Base-by-base conservation (phyloP, 2,888 invertebrate genomes). In the Notodonta ziczac region DNA sequence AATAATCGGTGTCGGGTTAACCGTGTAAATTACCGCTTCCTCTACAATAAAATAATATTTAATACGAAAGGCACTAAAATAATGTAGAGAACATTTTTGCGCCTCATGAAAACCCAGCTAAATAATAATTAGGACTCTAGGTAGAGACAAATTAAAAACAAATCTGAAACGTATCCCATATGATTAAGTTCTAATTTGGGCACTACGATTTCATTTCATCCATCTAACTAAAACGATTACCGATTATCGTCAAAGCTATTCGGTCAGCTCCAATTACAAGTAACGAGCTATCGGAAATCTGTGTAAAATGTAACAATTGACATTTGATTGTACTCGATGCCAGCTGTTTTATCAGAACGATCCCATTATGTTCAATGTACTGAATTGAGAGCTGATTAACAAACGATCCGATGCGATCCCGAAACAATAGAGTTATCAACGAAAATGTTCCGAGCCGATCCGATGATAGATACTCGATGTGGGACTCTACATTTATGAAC, bases 291-390 rank as follows among this genome's bases (percentile, higher is more conserved):
- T 73, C 65, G 67, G 66, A 69, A 74, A 72, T 61, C 72, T 71
- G 66, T 56, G 79, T 80, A 79, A 79, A 81, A 69, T 65, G 70
- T 70, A 67, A 70, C 76, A 77, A 78, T 81, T 78, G 81, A 76
- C 74, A 78, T 78, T 70, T 66, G 71, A 76, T 71, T 72, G 71
- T 71, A 60, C 60, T 70, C 59, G 63, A 72, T 71, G 74, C 68
- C 65, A 67, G 66, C 70, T 63, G 61, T 72, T 76, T 69, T 65
- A 75, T 69, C 66, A 50, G 50, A 61, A 61, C 63, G 59, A 73
- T 70, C 65, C 63, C 69, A 64, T 73, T 67, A 57, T 24, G 69
- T 62, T 66, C 67, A 63, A 67, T 67, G 61, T 70, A 70, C 65
- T 58, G 67, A 67, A 70, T 53, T 59, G 58, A 67, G 68, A 73